These are phyloP conservation scores for Channa striata DNA, from an alignment of 2,797 vertebrate genomes.

Conservation along the genomic window DNA sequence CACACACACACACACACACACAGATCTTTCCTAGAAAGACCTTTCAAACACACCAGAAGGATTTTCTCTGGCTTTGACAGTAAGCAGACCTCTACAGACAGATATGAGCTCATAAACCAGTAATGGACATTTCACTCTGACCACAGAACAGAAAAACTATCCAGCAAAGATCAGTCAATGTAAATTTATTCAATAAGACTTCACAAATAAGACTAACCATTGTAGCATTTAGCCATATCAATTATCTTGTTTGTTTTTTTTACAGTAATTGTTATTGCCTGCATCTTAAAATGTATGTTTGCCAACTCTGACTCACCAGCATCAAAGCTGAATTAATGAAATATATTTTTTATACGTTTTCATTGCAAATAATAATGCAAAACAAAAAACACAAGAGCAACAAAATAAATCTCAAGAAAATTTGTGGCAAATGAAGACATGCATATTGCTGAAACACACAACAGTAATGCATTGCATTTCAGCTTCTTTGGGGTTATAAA, in stretches of 20 bases:
- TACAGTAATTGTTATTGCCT: slow-evolving; percentile 52
- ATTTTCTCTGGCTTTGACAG: slow-evolving; percentile 50
- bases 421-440: slow-evolving; percentile 64
- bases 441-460: slow-evolving; percentile 64
- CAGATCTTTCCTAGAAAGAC: slow-evolving; percentile 61
- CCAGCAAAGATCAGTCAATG: slow-evolving; percentile 46
- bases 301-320: slow-evolving; percentile 88
- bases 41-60: slow-evolving; percentile 42
- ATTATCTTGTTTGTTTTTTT: slow-evolving; percentile 36
- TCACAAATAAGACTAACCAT: slow-evolving; percentile 77
- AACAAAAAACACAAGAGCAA: slow-evolving; percentile 64
- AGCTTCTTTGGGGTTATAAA: slow-evolving; percentile 73
- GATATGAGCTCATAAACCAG: slow-evolving; percentile 47
- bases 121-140: slow-evolving; percentile 37
- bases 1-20: slow-evolving; percentile 9
- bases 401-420: slow-evolving; percentile 49
- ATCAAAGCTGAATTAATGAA: slow-evolving; percentile 87
- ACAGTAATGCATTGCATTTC: slow-evolving; percentile 55
- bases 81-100: slow-evolving; percentile 57
- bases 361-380: slow-evolving; percentile 72
- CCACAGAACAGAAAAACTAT: slow-evolving; percentile 43
- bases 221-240: slow-evolving; percentile 57
- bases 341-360: slow-evolving; percentile 64
- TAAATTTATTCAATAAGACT: slow-evolving; percentile 80
- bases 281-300: slow-evolving; percentile 70